A percentile compares a stretch with the other conserved stretches of the same genome.
These are phyloP conservation scores for Brachionus paranguensis DNA, from an alignment of 1,140 invertebrate genomes.

Conservation along the genomic window DNA sequence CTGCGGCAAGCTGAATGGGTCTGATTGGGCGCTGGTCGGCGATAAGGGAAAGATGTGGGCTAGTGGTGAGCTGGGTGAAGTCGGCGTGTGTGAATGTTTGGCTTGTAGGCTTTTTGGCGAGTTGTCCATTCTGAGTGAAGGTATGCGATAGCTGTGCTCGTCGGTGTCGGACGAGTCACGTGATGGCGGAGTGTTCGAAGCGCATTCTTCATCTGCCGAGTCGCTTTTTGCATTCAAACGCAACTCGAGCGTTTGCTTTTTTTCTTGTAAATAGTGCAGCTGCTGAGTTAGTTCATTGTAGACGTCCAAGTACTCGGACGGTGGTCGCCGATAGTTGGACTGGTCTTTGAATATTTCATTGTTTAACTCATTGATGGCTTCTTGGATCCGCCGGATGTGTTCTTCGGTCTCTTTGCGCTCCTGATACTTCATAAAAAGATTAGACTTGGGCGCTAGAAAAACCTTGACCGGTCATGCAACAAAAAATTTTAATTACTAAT, in stretches of 20 bases:
- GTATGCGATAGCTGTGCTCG: neutral
- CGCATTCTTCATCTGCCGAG: neutral
- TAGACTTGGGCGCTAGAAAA: neutral
- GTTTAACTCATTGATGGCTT: constrained; percentile 11
- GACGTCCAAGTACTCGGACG: constrained; percentile 29
- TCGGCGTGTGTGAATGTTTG: neutral
- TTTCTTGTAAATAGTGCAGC: constrained; percentile 19
- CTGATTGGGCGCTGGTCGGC: neutral
- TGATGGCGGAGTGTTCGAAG: neutral
- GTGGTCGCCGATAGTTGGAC: constrained; percentile 27
- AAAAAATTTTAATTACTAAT: neutral
- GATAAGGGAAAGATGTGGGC: neutral
- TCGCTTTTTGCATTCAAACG: neutral
- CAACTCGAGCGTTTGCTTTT: constrained; percentile 1
- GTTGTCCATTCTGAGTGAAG: neutral
- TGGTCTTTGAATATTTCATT: constrained; percentile 30
- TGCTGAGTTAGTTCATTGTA: constrained; percentile 9
- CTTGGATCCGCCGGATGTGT: neutral
- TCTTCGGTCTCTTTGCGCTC: constrained; percentile 10
- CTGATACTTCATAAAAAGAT: neutral
- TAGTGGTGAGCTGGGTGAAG: neutral
- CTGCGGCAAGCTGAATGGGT: neutral
- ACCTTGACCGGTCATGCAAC: neutral
- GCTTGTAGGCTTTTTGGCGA: neutral
- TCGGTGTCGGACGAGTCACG: neutral